phyloP scores from a whole-genome alignment of 1,140 invertebrate genomes.

The Aphidius ervi region DNA sequence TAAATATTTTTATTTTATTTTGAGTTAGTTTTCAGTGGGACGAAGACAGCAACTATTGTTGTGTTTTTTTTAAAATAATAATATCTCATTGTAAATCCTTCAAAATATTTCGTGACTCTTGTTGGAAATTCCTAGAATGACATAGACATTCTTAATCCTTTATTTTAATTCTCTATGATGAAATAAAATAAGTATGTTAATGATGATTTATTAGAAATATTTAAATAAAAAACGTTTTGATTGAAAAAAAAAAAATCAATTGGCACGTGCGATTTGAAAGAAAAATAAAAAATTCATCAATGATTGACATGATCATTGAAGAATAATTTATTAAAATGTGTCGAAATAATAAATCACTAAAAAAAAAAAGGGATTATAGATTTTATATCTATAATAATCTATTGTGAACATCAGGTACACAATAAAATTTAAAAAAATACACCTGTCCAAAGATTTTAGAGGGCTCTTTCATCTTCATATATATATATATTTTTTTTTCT shows the following conservation, averaged over 20 bases:
- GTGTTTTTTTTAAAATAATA: constrained; percentile 7
- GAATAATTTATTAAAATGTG: constrained; percentile 5
- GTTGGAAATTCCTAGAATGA: background rate
- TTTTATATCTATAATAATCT: constrained; percentile 2
- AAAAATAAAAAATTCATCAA: background rate
- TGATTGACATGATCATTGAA: constrained; percentile 10
- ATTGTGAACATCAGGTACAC: background rate
- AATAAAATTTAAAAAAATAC: constrained; percentile 1
- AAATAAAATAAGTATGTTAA: background rate
- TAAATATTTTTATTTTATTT: background rate
- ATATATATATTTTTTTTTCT: constrained; percentile 1
- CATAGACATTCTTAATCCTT: background rate
- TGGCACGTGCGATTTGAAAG: background rate
- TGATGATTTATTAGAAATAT: too few species aligned
- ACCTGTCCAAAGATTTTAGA: constrained; percentile 19
- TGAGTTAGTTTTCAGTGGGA: constrained; percentile 12
- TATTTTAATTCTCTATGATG: too few species aligned
- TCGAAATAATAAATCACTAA: background rate
- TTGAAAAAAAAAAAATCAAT: constrained; percentile 1
- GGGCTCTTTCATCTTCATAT: background rate
- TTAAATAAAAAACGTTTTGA: background rate
- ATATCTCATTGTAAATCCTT: background rate
- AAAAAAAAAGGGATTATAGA: background rate
- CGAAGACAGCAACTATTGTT: constrained; percentile 20
- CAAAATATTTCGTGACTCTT: background rate